Base-by-base conservation (phyloP, 2,113 vertebrate genomes). In the Chaenogobius annularis region DNA sequence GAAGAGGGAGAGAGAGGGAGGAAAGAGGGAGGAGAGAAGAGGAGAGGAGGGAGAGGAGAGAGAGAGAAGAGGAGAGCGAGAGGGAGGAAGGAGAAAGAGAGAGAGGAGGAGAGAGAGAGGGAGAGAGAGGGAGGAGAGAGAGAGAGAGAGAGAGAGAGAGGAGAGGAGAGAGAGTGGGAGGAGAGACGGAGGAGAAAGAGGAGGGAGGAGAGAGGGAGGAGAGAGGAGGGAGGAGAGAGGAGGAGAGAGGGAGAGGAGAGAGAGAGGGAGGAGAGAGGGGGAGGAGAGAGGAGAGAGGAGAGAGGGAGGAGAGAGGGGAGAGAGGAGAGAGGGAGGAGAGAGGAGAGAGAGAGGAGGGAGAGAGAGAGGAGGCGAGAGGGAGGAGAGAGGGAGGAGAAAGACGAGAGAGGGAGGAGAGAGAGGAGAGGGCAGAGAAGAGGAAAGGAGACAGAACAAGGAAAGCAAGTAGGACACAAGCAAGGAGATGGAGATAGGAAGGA, bases 201-300 rank as follows among this genome's bases (percentile, higher is more conserved):
- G 10, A 35, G 14, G 31, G 44, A 15, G 12, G 64, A 74, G 78
- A 67, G 75, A 50, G 0, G 50, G n/a, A 44, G 50, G 31, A 59
- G 47, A 73, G 3, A 48, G 17, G 15, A n/a, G 4, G 3, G 3
- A 48, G 3, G 14, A 48, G 4, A 3, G 5, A 17, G 69, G 85
- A 83, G 78, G 69, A 65, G 87, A 76, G 79, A 56, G 14, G 4
- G 14, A n/a, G 54, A 7, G 1, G 10, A 13, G 10, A 3, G 47
- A 12, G 54, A 56, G 22, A 5, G 4, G 11, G 20, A 12, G 10
- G 5, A 7, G 22, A 23, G 3, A 35, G 20, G 7, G 26, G 20
- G 48, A 50, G 4, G 7, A 1, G 10, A 7, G 26, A 12, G 22
- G 11, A 6, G 6, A 23, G 20, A 3, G 26, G 9, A 55, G 19